Conservation (phyloP, 2,113 vertebrate species). For the Catharus bicknelli region DNA sequence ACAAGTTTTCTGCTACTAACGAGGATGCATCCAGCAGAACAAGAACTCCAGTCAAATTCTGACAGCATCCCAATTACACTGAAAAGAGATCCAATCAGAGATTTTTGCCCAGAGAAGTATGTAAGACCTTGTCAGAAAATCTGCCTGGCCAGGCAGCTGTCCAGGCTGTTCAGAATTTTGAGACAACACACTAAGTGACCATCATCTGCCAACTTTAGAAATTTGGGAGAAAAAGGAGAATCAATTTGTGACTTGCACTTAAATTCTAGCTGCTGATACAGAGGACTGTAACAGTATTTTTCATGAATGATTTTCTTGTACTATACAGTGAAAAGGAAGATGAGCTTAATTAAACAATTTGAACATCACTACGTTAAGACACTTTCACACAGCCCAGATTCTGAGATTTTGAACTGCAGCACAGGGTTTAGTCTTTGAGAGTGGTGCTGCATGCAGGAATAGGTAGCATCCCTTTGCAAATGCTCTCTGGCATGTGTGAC, state of each 20-base stretch:
- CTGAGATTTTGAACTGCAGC: not conserved
- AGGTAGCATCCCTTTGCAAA: not conserved
- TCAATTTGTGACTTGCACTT: not conserved
- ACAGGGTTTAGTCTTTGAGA: not conserved
- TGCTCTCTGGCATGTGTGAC: not conserved
- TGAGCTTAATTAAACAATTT: not conserved
- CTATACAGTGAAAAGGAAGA: not conserved
- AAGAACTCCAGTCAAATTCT: not conserved
- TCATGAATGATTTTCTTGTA: not conserved
- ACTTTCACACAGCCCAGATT: not conserved
- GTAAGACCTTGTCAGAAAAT: not conserved
- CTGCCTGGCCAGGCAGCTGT: not conserved
- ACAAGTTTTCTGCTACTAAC: not conserved
- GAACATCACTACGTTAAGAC: fast-evolving
- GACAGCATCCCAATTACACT: not conserved
- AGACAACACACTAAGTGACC: not conserved
- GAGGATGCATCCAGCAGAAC: not conserved
- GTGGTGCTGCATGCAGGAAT: fast-evolving
- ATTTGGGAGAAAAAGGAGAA: not conserved
- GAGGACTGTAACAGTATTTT: not conserved
- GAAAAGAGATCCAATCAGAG: not conserved
- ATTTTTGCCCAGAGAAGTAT: not conserved
- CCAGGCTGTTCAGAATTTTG: not conserved
- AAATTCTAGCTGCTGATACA: not conserved
- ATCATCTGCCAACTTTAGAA: not conserved